Conservation (phyloP, 2,797 vertebrate species). For the Platyrinchus mystaceus region DNA sequence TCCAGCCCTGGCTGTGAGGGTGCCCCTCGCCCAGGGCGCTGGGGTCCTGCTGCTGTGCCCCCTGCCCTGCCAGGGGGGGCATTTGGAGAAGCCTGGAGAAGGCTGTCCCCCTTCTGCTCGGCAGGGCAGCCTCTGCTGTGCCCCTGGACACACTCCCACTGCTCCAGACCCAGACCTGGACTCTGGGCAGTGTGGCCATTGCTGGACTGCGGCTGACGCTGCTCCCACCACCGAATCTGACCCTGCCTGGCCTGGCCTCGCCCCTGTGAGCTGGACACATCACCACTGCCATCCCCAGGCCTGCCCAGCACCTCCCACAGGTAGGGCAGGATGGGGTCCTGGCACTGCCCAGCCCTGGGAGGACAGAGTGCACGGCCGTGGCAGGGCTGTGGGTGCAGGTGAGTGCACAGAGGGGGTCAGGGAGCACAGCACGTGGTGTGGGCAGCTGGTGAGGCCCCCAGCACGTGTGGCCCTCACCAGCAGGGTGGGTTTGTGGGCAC, state of each 20-base stretch:
- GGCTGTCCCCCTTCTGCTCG: not conserved
- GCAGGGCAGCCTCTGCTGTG: fast-evolving
- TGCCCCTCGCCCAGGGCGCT: not conserved
- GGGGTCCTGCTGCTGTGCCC: not conserved
- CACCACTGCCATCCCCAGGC: fast-evolving
- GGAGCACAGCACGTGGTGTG: not conserved
- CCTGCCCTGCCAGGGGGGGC: not conserved
- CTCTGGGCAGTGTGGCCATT: not conserved
- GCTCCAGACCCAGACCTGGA: not conserved
- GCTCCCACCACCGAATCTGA: fast-evolving
- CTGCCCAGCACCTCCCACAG: not conserved
- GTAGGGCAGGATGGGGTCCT: not conserved
- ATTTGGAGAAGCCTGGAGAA: not conserved
- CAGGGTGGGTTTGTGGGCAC: not conserved
- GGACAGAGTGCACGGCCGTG: fast-evolving
- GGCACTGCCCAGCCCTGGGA: not conserved
- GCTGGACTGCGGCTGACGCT: fast-evolving
- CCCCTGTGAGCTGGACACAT: not conserved
- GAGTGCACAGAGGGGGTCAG: not conserved
- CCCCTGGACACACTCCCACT: fast-evolving
- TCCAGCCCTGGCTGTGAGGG: not conserved
- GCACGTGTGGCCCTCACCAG: fast-evolving
- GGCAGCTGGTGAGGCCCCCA: not conserved
- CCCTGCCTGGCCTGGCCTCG: not conserved
- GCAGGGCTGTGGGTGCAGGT: fast-evolving